phyloP scores from a whole-genome alignment of 2,888 invertebrate species.

The Trichopoda pennipes region DNA sequence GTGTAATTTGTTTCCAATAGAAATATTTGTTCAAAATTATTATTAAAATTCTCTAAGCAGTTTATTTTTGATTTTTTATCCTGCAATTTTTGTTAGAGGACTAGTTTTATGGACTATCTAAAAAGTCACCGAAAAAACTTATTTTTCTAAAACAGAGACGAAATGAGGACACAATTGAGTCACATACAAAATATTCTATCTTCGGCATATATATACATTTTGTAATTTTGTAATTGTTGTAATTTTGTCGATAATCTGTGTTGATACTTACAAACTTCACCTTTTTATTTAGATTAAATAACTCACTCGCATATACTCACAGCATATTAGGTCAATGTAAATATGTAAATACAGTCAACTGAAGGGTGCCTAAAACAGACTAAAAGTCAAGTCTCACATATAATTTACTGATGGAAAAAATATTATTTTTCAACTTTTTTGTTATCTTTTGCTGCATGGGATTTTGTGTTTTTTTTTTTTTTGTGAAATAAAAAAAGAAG shows the following conservation, averaged over 20 bases:
- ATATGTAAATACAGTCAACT: not conserved
- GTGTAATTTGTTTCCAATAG: too few relatives aligned
- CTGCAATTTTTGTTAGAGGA: too few relatives aligned
- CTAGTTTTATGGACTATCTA: too few relatives aligned
- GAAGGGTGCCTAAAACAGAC: too few relatives aligned
- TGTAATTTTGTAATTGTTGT: not conserved
- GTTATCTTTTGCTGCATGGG: not conserved
- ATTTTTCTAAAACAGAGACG: not conserved
- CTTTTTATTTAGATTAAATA: not conserved
- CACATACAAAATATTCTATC: not conserved
- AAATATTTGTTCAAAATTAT: too few relatives aligned
- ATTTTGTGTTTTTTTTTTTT: too few relatives aligned
- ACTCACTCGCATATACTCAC: not conserved
- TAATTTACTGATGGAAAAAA: not conserved
- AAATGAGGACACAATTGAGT: conserved; percentile 7
- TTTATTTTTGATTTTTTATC: too few relatives aligned
- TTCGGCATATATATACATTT: not conserved
- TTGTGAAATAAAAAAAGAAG: too few relatives aligned
- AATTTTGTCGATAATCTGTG: not conserved
- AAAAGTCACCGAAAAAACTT: too few relatives aligned
- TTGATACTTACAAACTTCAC: not conserved
- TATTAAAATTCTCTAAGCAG: too few relatives aligned
- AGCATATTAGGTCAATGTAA: not conserved
- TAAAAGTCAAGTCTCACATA: not conserved
- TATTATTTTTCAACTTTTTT: not conserved